Percentiles rank a stretch among this genome's conserved stretches.
These are phyloP conservation scores for Bradypodion ventrale DNA, from an alignment of 2,797 vertebrate genomes.

Conservation along the genomic window DNA sequence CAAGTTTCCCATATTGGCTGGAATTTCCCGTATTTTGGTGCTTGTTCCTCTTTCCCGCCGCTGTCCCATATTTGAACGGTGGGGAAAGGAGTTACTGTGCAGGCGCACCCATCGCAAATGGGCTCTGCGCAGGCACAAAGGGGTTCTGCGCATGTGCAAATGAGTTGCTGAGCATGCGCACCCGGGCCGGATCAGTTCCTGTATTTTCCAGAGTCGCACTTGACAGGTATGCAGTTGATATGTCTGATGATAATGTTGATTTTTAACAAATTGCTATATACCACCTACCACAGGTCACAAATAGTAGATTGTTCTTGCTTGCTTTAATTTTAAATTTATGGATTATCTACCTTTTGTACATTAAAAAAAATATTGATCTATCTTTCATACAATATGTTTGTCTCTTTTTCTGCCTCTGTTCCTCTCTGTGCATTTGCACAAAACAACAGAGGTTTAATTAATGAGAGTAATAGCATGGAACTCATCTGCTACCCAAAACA, in stretches of 20 bases:
- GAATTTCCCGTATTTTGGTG: too few relatives aligned
- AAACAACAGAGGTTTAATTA: neutral
- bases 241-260: neutral
- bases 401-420: neutral
- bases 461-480: neutral
- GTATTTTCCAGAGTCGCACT: too few relatives aligned
- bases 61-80: too few relatives aligned
- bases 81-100: too few relatives aligned
- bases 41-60: too few relatives aligned
- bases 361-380: neutral
- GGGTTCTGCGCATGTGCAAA: too few relatives aligned
- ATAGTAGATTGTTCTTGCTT: neutral
- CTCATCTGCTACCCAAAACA: neutral
- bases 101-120: too few relatives aligned
- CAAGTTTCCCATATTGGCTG: too few relatives aligned
- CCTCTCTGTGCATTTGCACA: neutral
- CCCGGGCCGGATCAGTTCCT: too few relatives aligned
- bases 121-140: too few relatives aligned
- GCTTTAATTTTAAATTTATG: neutral
- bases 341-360: neutral
- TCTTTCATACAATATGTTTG: neutral
- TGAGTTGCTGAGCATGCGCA: too few relatives aligned
- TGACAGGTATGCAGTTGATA: too few relatives aligned
- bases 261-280: neutral
- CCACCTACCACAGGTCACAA: neutral